phyloP scores from a whole-genome alignment of 2,113 vertebrate genomes.

The Rhegmatorhina hoffmannsi region DNA sequence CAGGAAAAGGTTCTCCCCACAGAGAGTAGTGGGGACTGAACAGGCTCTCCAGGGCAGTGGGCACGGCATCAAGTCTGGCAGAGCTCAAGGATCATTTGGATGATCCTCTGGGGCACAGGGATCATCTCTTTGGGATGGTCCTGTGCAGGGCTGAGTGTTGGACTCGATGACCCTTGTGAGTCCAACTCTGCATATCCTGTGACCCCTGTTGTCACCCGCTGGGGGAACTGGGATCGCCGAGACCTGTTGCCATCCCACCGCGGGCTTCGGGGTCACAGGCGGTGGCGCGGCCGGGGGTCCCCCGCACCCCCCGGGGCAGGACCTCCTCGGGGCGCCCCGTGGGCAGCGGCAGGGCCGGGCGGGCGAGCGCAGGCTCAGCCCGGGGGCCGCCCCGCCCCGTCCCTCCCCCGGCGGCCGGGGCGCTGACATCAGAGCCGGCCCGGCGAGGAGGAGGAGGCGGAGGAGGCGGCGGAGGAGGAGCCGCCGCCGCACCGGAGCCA shows the following conservation, averaged over 20 bases:
- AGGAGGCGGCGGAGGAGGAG: too few species aligned
- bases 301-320: accelerated
- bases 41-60: neutral
- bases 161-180: neutral
- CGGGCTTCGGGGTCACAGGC: accelerated
- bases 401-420: too few species aligned
- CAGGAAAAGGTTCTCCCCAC: neutral
- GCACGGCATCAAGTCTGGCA: neutral
- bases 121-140: neutral
- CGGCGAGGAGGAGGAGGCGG: too few species aligned
- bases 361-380: too few species aligned
- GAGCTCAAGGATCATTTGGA: neutral
- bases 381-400: too few species aligned
- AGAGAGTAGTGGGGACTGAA: neutral
- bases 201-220: neutral
- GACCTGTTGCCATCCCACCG: neutral
- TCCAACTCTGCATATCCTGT: neutral
- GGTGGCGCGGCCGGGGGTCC: neutral
- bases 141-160: neutral
- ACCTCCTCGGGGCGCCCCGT: accelerated
- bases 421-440: too few species aligned
- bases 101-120: neutral
- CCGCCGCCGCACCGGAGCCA: too few species aligned
- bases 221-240: accelerated
- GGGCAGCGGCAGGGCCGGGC: neutral